phyloP scores from a whole-genome alignment of 2,113 vertebrate species.

The Tragelaphus strepsiceros region DNA sequence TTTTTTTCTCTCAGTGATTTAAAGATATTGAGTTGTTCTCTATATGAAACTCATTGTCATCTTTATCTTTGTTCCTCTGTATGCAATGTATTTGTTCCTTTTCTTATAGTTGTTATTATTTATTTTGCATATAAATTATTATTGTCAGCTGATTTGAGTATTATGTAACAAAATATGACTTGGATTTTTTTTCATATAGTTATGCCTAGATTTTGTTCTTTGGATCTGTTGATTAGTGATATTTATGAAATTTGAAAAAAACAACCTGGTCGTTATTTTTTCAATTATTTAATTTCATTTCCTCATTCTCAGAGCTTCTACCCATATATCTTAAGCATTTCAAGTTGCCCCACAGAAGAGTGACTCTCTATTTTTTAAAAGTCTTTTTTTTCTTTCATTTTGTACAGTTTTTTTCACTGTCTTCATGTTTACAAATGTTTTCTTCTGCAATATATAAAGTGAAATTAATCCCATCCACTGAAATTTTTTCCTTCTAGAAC shows the following conservation, averaged over 20 bases:
- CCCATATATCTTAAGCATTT: fast-evolving
- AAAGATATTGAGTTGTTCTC: neutral
- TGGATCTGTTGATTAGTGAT: neutral
- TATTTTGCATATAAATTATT: neutral
- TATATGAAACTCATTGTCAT: neutral
- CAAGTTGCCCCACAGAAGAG: neutral
- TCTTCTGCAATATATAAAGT: neutral
- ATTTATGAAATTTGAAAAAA: neutral
- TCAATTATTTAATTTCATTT: neutral
- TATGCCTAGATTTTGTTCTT: neutral
- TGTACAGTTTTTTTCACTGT: neutral
- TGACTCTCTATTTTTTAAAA: neutral
- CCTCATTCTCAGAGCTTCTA: neutral
- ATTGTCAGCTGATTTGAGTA: neutral
- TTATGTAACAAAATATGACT: neutral
- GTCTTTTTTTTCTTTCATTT: neutral
- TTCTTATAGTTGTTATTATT: neutral
- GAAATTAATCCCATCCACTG: neutral
- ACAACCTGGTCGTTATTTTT: neutral
- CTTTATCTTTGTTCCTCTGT: neutral
- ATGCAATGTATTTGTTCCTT: neutral
- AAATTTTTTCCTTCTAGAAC: too few species aligned
- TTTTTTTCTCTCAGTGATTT: neutral
- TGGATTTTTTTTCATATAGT: neutral
- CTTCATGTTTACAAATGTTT: neutral